Evolutionary conservation across 2,888 invertebrate genomes (phyloP), one percentile per base, ranked within the genome.

Genomic region (Rambutsinella grinnellia): DNA sequence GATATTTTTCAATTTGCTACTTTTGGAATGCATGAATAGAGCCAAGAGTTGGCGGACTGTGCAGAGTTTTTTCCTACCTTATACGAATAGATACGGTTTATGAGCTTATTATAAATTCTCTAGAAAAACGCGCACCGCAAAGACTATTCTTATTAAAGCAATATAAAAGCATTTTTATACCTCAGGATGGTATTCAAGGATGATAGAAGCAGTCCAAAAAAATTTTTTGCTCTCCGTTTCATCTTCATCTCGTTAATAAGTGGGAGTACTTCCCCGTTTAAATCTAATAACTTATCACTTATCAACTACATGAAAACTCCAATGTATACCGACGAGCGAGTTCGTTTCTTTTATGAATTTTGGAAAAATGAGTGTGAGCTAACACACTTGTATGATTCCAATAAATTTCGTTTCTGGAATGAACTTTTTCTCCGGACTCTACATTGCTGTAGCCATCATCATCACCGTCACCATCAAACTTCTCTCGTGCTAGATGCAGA

Each of bases 381-480:
- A 53, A 27, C 36, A 36, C 63, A 63, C n/a, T 63, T 63, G 63
- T 53, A 53, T 51, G 51, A 63, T 53, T 63, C 63, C 53, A 62
- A 47, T 62, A 62, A 62, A 51, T 21, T 63, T 36, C 28, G 51
- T 49, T 27, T 53, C 3, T 53, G 49, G 53, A 28, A 23, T 28
- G 26, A 56, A n/a, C 3, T 21, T 6, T n/a, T n/a, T n/a, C n/a
- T n/a, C n/a, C n/a, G n/a, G n/a, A n/a, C n/a, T n/a, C 21, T 63
- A 53, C 36, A 53, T 63, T 53, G 53, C 63, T 63, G 53, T 53
- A 51, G 63, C 51, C 53, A 63, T 63, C 63, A 63, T 21, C 36
- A 51, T 63, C 62, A 62, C 26, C 62, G 26, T 62, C 63, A 53
- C 49, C 44, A 63, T 53, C 63, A 53, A n/a, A n/a, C n/a, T n/a